Evolutionary conservation across 2,113 vertebrate genomes (phyloP).

Genomic region (Pleuronectes platessa): DNA sequence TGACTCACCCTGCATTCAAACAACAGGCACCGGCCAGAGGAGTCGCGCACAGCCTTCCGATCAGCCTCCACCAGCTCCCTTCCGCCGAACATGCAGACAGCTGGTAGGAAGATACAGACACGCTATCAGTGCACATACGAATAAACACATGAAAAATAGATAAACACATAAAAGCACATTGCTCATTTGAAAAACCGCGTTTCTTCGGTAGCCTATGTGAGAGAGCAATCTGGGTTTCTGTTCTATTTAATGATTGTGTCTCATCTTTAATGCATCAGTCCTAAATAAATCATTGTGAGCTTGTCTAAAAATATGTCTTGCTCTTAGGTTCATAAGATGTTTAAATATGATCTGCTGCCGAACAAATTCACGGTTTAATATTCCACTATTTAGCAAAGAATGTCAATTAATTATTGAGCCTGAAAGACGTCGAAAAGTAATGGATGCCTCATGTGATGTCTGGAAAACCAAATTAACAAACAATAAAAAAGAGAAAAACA

Average conservation of each 20-base stretch:
- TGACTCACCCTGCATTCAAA: constrained; percentile 94
- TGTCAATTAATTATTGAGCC: background rate
- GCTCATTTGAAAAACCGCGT: background rate
- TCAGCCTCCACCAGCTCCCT: constrained; percentile 92
- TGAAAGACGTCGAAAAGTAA: background rate
- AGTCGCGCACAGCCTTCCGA: constrained; percentile 88
- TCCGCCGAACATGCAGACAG: constrained; percentile 91
- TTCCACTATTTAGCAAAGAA: background rate
- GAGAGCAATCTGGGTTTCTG: background rate
- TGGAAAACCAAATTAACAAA: background rate
- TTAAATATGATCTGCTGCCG: background rate
- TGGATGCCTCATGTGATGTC: background rate
- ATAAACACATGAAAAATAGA: constrained; percentile 7
- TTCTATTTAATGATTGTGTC: background rate
- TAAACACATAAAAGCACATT: constrained; percentile 1
- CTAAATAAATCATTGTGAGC: background rate
- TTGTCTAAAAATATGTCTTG: background rate
- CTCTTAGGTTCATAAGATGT: background rate
- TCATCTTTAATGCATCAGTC: background rate
- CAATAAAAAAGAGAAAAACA: background rate
- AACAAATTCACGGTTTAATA: background rate
- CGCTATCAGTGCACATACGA: constrained; percentile 17
- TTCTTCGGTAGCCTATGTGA: background rate
- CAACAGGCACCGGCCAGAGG: constrained; percentile 90
- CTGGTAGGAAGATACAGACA: constrained; percentile 74